Conservation (phyloP, 2,113 vertebrate genomes). For the Capreolus pygargus region DNA sequence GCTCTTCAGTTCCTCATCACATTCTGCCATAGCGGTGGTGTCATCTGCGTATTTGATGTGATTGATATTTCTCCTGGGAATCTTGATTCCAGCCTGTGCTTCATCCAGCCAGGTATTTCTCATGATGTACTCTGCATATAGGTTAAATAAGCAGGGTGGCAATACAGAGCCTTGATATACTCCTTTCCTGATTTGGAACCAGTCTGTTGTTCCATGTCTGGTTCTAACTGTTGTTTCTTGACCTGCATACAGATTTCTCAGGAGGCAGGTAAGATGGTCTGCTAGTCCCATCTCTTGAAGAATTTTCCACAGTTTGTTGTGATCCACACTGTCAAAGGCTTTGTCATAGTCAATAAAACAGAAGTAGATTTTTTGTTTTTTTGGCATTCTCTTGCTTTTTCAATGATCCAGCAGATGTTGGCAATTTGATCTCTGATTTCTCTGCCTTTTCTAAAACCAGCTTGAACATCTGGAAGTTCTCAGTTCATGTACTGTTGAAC, state of each 20-base stretch:
- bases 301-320: not conserved
- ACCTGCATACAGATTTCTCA: not conserved
- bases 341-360: not conserved
- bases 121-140: not conserved
- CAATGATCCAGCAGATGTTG: not conserved
- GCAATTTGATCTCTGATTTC: not conserved
- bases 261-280: not conserved
- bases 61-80: not conserved
- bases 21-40: not conserved
- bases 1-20: not conserved
- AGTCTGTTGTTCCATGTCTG: not conserved
- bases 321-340: not conserved
- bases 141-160: not conserved
- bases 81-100: not conserved
- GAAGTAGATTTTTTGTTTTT: not conserved
- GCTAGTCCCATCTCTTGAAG: not conserved
- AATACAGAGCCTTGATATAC: not conserved
- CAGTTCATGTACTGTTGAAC: not conserved
- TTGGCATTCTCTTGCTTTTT: not conserved
- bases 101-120: not conserved
- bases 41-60: not conserved
- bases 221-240: not conserved
- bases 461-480: not conserved
- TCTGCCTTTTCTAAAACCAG: not conserved
- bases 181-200: not conserved